Percentiles rank a stretch among this genome's conserved stretches.
Evolutionary conservation across 1,140 invertebrate genomes (phyloP).

Genomic region (Ostrea edulis): DNA sequence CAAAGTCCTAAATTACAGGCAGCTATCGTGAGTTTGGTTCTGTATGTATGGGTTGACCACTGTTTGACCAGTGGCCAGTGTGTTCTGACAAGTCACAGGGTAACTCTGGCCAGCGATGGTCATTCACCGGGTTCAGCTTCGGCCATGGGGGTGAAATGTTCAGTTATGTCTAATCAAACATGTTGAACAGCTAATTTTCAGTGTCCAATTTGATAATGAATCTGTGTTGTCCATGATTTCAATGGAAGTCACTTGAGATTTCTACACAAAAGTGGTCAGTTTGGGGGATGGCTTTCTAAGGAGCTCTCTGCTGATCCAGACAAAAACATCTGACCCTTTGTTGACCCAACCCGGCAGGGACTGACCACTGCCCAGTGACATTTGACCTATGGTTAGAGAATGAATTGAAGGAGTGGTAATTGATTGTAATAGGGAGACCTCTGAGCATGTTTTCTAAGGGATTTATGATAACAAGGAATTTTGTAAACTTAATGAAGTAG

Average conservation of each 20-base stretch:
- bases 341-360: slow-evolving; percentile 7
- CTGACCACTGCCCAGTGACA: background rate
- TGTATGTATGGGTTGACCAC: slow-evolving; percentile 1
- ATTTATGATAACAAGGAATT: background rate
- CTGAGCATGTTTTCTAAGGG: background rate
- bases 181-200: background rate
- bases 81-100: slow-evolving; percentile 9
- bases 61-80: slow-evolving; percentile 5
- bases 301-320: slow-evolving; percentile 16
- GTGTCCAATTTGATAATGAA: slow-evolving; percentile 19
- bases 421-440: background rate
- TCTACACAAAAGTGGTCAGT: background rate
- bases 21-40: background rate
- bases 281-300: background rate
- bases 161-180: slow-evolving; percentile 19
- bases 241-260: slow-evolving; percentile 14
- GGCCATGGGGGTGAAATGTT: background rate
- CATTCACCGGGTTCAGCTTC: slow-evolving; percentile 5
- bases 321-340: background rate
- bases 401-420: background rate
- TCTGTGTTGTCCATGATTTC: background rate
- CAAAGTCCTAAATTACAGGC: background rate
- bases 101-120: background rate
- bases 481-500: background rate
- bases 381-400: background rate